These are phyloP conservation scores for Agriopis leucophaearia DNA, from an alignment of 2,888 invertebrate genomes.

Conservation along the genomic window DNA sequence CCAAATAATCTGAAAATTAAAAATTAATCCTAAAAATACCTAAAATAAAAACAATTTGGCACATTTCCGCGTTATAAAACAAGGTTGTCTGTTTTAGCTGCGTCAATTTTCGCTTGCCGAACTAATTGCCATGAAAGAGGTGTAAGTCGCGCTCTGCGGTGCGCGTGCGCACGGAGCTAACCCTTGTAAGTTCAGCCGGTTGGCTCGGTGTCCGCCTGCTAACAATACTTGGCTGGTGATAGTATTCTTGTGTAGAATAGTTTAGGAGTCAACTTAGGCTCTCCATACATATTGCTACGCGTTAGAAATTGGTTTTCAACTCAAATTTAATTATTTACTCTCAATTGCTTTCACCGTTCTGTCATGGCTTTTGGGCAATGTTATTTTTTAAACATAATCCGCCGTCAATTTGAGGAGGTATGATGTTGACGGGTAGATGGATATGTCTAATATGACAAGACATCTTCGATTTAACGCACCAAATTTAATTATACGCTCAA, in stretches of 20 bases:
- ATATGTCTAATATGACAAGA: too few species aligned
- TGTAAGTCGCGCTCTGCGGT: conserved; percentile 56
- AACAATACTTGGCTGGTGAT: conserved; percentile 45
- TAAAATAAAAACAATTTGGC: neutral
- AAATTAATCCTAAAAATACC: conserved; percentile 9
- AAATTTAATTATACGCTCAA: too few species aligned
- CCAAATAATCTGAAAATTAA: neutral
- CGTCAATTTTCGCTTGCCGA: conserved; percentile 83
- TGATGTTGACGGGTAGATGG: too few species aligned
- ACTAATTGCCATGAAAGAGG: conserved; percentile 79
- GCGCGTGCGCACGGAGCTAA: conserved; percentile 36
- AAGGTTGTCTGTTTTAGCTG: conserved; percentile 81
- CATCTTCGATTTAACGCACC: neutral
- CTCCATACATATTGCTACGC: neutral
- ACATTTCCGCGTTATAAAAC: conserved; percentile 47
- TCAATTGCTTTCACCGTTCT: too few species aligned
- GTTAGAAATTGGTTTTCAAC: neutral
- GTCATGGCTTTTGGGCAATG: too few species aligned
- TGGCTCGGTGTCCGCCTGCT: conserved; percentile 30
- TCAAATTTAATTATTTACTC: neutral
- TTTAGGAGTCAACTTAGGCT: conserved; percentile 15
- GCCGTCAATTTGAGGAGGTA: too few species aligned
- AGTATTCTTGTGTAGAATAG: conserved; percentile 20
- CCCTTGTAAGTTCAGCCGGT: conserved; percentile 74
- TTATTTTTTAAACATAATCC: too few species aligned